Evolutionary conservation across 2,888 invertebrate species (phyloP).

Genomic region (Eupithecia vulgata): DNA sequence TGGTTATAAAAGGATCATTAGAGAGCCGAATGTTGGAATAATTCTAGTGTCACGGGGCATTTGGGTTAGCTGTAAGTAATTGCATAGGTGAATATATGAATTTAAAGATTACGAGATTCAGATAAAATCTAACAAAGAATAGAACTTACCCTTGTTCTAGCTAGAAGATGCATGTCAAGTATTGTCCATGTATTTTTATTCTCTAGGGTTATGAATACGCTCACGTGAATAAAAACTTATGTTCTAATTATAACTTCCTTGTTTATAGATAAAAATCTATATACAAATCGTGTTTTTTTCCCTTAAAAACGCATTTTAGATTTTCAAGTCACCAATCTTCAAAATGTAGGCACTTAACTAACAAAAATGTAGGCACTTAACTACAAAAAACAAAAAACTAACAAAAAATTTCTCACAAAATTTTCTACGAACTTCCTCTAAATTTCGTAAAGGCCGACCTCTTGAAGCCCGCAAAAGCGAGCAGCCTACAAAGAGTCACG

Average conservation of each 20-base stretch:
- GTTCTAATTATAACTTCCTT: no score
- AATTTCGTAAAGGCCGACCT: background rate
- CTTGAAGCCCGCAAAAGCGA: background rate
- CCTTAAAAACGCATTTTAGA: no score
- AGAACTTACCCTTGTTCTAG: background rate
- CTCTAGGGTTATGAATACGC: background rate
- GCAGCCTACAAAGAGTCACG: background rate
- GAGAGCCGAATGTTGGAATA: background rate
- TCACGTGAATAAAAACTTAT: background rate
- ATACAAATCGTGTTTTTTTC: no score
- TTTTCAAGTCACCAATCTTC: no score
- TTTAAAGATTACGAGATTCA: background rate
- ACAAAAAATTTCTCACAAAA: background rate
- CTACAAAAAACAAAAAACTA: no score
- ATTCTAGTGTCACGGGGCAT: background rate
- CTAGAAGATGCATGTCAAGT: background rate
- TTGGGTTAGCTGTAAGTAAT: background rate
- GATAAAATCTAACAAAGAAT: background rate
- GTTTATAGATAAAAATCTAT: no score
- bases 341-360: no score
- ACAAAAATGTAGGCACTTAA: no score
- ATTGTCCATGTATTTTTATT: background rate
- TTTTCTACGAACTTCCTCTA: background rate
- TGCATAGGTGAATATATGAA: background rate
- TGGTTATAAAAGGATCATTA: slow-evolving; percentile 10